phyloP scores from a whole-genome alignment of 2,888 invertebrate genomes.

The Leptinotarsa peninsularis region DNA sequence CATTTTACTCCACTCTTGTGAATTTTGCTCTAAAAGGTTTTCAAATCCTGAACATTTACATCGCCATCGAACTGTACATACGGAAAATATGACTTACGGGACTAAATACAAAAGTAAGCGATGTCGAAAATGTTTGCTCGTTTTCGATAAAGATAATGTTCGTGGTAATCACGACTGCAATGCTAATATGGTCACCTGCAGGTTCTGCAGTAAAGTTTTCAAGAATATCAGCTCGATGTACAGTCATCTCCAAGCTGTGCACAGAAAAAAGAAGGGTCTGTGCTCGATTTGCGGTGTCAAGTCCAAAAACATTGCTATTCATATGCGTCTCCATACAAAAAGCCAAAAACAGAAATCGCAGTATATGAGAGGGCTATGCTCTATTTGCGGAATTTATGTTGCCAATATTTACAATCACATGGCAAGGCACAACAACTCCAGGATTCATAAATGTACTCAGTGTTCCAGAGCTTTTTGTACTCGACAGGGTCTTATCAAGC shows the following conservation, averaged over 20 bases:
- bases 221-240: constrained; percentile 49
- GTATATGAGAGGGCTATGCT: constrained; percentile 32
- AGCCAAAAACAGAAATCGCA: neutral
- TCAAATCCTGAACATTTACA: constrained; percentile 59
- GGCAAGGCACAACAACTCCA: constrained; percentile 54
- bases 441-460: constrained; percentile 54
- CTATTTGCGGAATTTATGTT: constrained; percentile 54
- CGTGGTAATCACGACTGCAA: constrained; percentile 50
- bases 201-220: constrained; percentile 56
- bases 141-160: constrained; percentile 52
- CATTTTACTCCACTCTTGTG: constrained; percentile 57
- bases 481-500: constrained; percentile 54
- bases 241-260: constrained; percentile 26
- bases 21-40: constrained; percentile 55
- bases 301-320: constrained; percentile 51
- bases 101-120: constrained; percentile 55
- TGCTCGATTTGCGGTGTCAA: constrained; percentile 57
- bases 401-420: constrained; percentile 57
- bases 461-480: constrained; percentile 57
- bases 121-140: constrained; percentile 54
- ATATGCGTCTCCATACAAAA: constrained; percentile 3
- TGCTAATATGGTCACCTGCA: constrained; percentile 53
- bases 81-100: constrained; percentile 57
- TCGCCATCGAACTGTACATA: constrained; percentile 57
- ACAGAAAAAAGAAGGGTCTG: constrained; percentile 49